Evolutionary conservation across 2,113 vertebrate genomes (phyloP).

Genomic region (Aphelocoma coerulescens): DNA sequence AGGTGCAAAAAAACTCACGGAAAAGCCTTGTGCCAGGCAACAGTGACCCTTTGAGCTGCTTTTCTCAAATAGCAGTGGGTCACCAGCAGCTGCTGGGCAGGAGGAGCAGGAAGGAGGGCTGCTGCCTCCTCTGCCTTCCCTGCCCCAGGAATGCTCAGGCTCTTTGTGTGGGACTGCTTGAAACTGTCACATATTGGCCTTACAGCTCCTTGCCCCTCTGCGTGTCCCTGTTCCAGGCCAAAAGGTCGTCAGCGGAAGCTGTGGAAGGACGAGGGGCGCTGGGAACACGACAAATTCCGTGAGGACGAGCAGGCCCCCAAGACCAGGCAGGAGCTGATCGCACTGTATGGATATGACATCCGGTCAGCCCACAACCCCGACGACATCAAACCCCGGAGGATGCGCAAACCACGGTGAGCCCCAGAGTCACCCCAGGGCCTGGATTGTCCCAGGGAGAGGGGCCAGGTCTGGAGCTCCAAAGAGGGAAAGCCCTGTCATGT

Average conservation of each 20-base stretch:
- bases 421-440: neutral
- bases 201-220: neutral
- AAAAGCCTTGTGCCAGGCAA: neutral
- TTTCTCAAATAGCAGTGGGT: neutral
- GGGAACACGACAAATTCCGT: constrained; percentile 95
- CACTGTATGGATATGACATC: constrained; percentile 96
- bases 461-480: neutral
- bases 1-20: neutral
- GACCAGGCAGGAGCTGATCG: constrained; percentile 91
- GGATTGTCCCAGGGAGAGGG: accelerated
- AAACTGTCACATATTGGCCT: neutral
- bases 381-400: constrained; percentile 78
- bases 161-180: neutral
- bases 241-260: constrained; percentile 92
- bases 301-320: constrained; percentile 98
- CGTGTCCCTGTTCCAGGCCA: constrained; percentile 71
- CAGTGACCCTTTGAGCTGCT: neutral
- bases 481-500: accelerated
- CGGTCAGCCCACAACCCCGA: constrained; percentile 82
- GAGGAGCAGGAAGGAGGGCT: neutral
- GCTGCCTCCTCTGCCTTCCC: neutral
- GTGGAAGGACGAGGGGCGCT: constrained; percentile 97
- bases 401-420: constrained; percentile 85
- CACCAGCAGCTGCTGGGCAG: neutral
- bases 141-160: accelerated